Base-by-base conservation (phyloP, 1,140 invertebrate genomes). In the Hermetia illucens region DNA sequence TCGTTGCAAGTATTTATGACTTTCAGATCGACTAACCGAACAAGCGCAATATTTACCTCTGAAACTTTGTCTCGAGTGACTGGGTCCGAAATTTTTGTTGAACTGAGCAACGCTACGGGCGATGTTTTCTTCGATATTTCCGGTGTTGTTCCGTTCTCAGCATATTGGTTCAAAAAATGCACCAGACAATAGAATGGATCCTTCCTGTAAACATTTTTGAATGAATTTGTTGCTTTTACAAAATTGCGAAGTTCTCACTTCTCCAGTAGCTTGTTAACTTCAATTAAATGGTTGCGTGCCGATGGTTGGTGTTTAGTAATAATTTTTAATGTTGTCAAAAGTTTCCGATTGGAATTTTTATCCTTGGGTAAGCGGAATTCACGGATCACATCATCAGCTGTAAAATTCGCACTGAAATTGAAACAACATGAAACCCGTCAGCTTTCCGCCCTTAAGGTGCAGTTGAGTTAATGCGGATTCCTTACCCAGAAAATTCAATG, bases 101-200 rank as follows among this genome's bases (percentile, higher is more conserved):
- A 35, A 35, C 34, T 47, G 2, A 54, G 6, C 6, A 55, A 55
- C 4, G 55, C 54, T 5, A 52, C 45, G 15, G 51, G 34, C 21
- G 55, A 25, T 10, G 48, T 44, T 16, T 50, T 41, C 17, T 45
- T 48, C 15, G 39, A 44, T 3, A 43, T 29, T 10, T 32, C 31
- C 36, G 44, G 41, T 13, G 42, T 43, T 21, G 44, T 44, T 20
- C 36, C 44, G 12, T 24, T 32, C 2, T 40, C 38, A 5, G 44
- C 38, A 15, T 41, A 53, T n/a, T 51, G 47, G 34, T 54, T 48
- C 6, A 47, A 24, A 30, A 58, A 58, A 20, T 51, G 35, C 2
- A 58, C 36, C 33, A 58, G 32, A 33, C 51, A 56, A 30, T 45
- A 54, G 36, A 50, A 50, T 4, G 55, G 55, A 47, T 58, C 55